A percentile compares a stretch with the other conserved stretches of the same genome.
Conservation (phyloP, 2,113 vertebrate genomes). For the Pithys albifrons region DNA sequence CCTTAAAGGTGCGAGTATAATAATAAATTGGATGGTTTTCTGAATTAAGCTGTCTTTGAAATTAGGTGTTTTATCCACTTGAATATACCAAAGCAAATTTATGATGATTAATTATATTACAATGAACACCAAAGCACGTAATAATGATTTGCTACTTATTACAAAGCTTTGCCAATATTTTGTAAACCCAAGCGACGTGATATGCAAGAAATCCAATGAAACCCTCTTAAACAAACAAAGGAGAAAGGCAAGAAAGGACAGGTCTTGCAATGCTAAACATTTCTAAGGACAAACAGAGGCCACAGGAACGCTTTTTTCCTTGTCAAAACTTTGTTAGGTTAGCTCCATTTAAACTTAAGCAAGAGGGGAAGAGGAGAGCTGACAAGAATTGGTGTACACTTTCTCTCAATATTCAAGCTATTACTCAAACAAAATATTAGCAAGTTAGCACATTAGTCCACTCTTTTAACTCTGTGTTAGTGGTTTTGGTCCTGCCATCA, state of each 20-base stretch:
- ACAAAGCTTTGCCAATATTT: conserved; percentile 78
- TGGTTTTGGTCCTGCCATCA: neutral
- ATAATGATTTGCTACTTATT: conserved; percentile 81
- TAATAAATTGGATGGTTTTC: conserved; percentile 67
- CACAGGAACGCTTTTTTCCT: neutral
- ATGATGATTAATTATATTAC: conserved; percentile 76
- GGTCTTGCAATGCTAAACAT: conserved; percentile 9
- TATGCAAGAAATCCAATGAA: conserved; percentile 74
- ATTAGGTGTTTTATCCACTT: conserved; percentile 71
- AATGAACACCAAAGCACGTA: conserved; percentile 71
- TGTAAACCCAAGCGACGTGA: conserved; percentile 65
- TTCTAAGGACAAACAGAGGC: conserved; percentile 57
- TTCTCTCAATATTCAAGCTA: neutral
- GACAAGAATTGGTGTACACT: neutral
- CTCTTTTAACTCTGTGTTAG: neutral
- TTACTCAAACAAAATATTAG: neutral
- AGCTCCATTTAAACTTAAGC: conserved; percentile 2
- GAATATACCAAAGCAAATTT: conserved; percentile 74
- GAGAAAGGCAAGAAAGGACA: conserved; percentile 37
- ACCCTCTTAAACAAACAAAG: conserved; percentile 67
- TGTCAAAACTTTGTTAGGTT: conserved; percentile 33
- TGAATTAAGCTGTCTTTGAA: conserved; percentile 72
- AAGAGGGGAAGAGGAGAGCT: neutral
- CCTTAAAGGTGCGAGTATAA: conserved; percentile 65
- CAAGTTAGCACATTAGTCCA: neutral